Evolutionary conservation across 2,113 vertebrate genomes (phyloP), one percentile per base, ranked within the genome.

Genomic region (Rhinoderma darwinii): DNA sequence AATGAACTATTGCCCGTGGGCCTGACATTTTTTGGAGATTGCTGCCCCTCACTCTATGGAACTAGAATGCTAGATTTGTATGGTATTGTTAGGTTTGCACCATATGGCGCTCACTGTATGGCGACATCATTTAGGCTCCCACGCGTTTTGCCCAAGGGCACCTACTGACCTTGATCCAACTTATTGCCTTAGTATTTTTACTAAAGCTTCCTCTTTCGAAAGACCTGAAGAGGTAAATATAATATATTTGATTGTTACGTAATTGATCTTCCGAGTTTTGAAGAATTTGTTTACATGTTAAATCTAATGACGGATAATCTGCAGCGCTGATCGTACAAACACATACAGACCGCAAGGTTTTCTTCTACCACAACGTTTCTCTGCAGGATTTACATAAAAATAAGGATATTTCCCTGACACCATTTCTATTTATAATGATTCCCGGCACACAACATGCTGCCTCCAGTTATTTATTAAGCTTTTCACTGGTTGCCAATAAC

Each of bases 401-500:
- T 22, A 27, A 78, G 47, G 39, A 86, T 12, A 18, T 56, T n/a
- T 44, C n/a, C 66, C 59, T 51, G 84, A 86, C 75, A 79, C 56
- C 14, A 17, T 17, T 76, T 77, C 88, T 86, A 6, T 59, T 70
- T 70, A 81, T 27, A 20, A 54, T n/a, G 59, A 20, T 4, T 43
- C 3, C 35, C 68, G n/a, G 75, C 27, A n/a, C 63, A 4, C 25
- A 0, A 10, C 12, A 70, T 8, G 68, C 43, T 20, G 27, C 63
- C 12, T 30, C 10, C 30, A 25, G 5, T 74, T 43, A 47, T 74
- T 89, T 73, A 73, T 86, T 84, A 41, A 27, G 79, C 74, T 74
- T 89, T 47, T 68, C 82, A 74, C 68, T 54, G 41, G 88, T 86
- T 89, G 83, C 89, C 88, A 88, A 8, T 84, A 88, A 88, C 88